Evolutionary conservation across 2,113 vertebrate genomes (phyloP).

Genomic region (Hippoglossus stenolepis): DNA sequence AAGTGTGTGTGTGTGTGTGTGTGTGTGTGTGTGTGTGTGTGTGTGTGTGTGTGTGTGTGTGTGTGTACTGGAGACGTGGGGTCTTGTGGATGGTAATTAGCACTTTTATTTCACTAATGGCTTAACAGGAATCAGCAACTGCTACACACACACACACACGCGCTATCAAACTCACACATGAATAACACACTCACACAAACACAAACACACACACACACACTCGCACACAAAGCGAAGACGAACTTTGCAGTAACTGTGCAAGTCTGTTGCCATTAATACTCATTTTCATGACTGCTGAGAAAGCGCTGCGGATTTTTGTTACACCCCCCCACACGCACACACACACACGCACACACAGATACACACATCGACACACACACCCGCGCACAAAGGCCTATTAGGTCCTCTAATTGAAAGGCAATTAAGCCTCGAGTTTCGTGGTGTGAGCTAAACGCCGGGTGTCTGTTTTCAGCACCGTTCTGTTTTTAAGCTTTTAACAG

Average conservation of each 20-base stretch:
- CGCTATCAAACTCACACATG: neutral
- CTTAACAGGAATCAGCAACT: slow-evolving; percentile 53
- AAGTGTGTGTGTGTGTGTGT: slow-evolving; percentile 14
- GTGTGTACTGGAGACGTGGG: slow-evolving; percentile 13
- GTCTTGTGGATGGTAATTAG: slow-evolving; percentile 63
- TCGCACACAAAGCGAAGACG: slow-evolving; percentile 2
- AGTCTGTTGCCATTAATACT: slow-evolving; percentile 63
- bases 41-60: neutral
- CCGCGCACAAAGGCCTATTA: slow-evolving; percentile 60
- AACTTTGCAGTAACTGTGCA: slow-evolving; percentile 14
- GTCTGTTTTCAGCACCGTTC: slow-evolving; percentile 72
- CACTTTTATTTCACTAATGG: slow-evolving; percentile 60
- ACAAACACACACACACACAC: neutral
- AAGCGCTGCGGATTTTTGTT: slow-evolving; percentile 18
- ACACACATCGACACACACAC: slow-evolving; percentile 35
- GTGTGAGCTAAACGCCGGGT: slow-evolving; percentile 73
- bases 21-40: neutral
- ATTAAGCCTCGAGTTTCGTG: slow-evolving; percentile 81
- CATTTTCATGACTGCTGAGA: slow-evolving; percentile 67
- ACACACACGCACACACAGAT: slow-evolving; percentile 2
- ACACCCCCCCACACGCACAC: neutral
- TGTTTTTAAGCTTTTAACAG: slow-evolving; percentile 76
- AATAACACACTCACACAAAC: neutral
- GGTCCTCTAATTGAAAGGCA: slow-evolving; percentile 82
- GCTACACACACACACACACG: slow-evolving; percentile 1